phyloP scores from a whole-genome alignment of 1,140 invertebrate genomes.

The Ips nitidus region DNA sequence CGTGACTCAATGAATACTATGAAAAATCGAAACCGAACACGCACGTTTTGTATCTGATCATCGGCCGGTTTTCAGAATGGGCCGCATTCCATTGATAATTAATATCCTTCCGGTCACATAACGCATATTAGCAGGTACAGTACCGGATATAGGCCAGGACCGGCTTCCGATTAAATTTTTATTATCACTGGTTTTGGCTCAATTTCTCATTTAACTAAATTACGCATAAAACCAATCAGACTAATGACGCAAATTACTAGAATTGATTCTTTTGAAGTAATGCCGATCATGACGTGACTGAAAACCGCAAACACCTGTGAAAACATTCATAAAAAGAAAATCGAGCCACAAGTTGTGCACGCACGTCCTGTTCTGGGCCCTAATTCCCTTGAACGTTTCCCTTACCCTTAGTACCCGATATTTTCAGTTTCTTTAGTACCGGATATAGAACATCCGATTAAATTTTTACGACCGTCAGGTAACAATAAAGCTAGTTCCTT shows the following conservation, averaged over 20 bases:
- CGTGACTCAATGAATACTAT: conserved; percentile 24
- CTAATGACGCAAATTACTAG: too few relatives aligned
- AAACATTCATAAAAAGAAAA: too few relatives aligned
- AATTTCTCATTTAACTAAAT: too few relatives aligned
- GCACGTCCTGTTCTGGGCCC: too few relatives aligned
- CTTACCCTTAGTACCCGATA: too few relatives aligned
- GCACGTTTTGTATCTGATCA: conserved; percentile 31
- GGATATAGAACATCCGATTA: conserved; percentile 43
- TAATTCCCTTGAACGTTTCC: too few relatives aligned
- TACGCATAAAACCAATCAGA: too few relatives aligned
- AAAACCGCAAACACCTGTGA: too few relatives aligned
- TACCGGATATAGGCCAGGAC: conserved; percentile 39
- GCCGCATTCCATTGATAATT: conserved; percentile 38
- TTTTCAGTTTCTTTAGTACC: conserved; percentile 17
- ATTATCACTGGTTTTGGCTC: too few relatives aligned
- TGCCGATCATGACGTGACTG: too few relatives aligned
- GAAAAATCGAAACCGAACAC: conserved; percentile 18
- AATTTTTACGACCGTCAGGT: conserved; percentile 38
- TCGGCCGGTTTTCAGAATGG: conserved; percentile 30
- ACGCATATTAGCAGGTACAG: conserved; percentile 30
- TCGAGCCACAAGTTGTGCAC: too few relatives aligned
- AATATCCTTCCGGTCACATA: conserved; percentile 41
- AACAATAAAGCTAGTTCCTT: conserved; percentile 38
- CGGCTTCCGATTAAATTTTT: conserved; percentile 6
- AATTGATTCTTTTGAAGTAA: too few relatives aligned